Conservation (phyloP, 2,113 vertebrate species). For the Blennius ocellaris region DNA sequence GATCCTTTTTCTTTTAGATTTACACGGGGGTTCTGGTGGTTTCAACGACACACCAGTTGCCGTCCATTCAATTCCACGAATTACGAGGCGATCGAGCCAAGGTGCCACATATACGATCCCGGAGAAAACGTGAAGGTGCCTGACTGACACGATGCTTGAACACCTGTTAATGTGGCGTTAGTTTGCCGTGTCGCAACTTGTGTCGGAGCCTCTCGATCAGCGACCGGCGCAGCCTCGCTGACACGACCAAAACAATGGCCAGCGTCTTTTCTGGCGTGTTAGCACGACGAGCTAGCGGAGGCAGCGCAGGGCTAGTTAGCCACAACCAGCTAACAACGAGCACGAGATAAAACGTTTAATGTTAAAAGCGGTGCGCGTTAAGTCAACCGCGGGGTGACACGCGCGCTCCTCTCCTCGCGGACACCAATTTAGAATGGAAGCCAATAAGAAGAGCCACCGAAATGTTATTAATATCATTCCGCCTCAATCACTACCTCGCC, state of each 20-base stretch:
- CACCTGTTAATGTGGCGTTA: background rate
- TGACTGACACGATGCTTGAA: background rate
- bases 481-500: conserved; percentile 86
- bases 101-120: no score
- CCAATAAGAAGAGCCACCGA: conserved; percentile 81
- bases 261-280: conserved; percentile 42
- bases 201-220: background rate
- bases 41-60: no score
- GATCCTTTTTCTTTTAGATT: no score
- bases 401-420: conserved; percentile 4
- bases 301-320: conserved; percentile 73
- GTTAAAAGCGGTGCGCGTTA: background rate
- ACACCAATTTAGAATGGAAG: conserved; percentile 79
- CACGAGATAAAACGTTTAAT: conserved; percentile 9
- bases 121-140: background rate
- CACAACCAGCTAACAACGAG: conserved; percentile 57
- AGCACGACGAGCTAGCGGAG: conserved; percentile 66
- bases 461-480: conserved; percentile 91
- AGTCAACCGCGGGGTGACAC: background rate
- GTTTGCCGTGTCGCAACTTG: background rate
- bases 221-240: background rate
- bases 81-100: no score
- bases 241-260: conserved; percentile 25
- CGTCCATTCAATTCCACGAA: no score
- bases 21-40: no score